phyloP scores from a whole-genome alignment of 2,113 vertebrate species.

The Glaucomys volans region DNA sequence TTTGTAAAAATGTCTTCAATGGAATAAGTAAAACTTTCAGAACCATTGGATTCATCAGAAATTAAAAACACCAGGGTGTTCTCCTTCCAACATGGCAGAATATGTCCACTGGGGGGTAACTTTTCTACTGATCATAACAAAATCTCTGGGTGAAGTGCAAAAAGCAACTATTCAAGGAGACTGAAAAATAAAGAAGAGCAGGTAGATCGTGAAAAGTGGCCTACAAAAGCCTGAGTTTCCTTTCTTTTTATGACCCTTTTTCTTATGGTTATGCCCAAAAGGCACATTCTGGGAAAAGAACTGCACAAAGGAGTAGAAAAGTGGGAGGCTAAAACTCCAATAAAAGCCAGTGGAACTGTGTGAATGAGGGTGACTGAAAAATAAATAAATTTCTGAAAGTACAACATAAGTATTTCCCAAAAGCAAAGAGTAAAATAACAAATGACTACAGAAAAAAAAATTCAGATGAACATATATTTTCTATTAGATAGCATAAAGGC shows the following conservation, averaged over 20 bases:
- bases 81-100: background rate
- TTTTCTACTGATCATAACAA: background rate
- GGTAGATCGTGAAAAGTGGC: background rate
- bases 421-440: background rate
- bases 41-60: background rate
- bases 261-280: background rate
- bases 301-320: background rate
- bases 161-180: background rate
- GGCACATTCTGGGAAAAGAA: rapidly evolving
- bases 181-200: background rate
- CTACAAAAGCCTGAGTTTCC: background rate
- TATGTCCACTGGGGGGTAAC: too few species aligned
- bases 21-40: background rate
- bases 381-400: background rate
- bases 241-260: background rate
- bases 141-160: background rate
- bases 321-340: background rate
- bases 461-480: background rate
- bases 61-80: background rate
- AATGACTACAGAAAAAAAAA: background rate
- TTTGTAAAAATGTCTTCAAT: background rate
- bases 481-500: background rate
- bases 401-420: background rate
- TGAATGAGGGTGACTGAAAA: too few species aligned
- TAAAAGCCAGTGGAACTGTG: background rate